Percentiles rank a stretch among this genome's conserved stretches.
Evolutionary conservation across 2,888 invertebrate species (phyloP).

Genomic region (Conops quadrifasciatus): DNA sequence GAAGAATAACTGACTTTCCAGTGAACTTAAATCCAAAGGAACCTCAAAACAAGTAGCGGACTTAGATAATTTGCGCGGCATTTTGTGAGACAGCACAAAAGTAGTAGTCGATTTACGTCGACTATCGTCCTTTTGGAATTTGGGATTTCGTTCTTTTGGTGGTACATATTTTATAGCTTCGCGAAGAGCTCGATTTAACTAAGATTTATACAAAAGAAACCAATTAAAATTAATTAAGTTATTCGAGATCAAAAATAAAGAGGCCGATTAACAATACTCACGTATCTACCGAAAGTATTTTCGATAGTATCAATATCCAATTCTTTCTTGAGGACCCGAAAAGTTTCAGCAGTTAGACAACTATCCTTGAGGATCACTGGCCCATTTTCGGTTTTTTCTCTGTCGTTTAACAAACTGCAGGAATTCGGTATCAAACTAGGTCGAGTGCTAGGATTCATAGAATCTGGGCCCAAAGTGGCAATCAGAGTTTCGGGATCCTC

Average conservation of each 20-base stretch:
- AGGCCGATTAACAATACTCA: constrained; percentile 42
- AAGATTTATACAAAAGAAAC: not conserved
- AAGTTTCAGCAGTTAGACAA: constrained; percentile 62
- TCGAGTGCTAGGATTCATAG: constrained; percentile 74
- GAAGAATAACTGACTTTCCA: constrained; percentile 54
- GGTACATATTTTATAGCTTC: constrained; percentile 62
- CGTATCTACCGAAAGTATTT: constrained; percentile 63
- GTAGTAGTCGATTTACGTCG: constrained; percentile 47
- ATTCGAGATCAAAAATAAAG: too few relatives aligned
- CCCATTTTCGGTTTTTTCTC: constrained; percentile 56
- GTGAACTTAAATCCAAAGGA: constrained; percentile 72
- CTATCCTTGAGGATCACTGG: constrained; percentile 63
- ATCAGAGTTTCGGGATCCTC: constrained; percentile 79
- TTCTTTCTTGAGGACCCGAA: constrained; percentile 61
- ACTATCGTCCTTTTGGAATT: constrained; percentile 10
- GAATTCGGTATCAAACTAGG: constrained; percentile 70
- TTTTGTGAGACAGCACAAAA: constrained; percentile 61
- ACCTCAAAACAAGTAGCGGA: constrained; percentile 79
- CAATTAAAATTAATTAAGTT: not conserved
- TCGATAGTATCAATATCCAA: constrained; percentile 62
- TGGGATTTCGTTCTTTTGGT: constrained; percentile 44
- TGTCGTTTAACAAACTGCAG: constrained; percentile 50
- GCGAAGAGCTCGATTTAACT: constrained; percentile 60
- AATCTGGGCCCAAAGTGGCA: constrained; percentile 72
- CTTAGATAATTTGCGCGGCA: constrained; percentile 79